Evolutionary conservation across 2,888 invertebrate species (phyloP), one percentile per base, ranked within the genome.

Genomic region (Stratiomys singularior): DNA sequence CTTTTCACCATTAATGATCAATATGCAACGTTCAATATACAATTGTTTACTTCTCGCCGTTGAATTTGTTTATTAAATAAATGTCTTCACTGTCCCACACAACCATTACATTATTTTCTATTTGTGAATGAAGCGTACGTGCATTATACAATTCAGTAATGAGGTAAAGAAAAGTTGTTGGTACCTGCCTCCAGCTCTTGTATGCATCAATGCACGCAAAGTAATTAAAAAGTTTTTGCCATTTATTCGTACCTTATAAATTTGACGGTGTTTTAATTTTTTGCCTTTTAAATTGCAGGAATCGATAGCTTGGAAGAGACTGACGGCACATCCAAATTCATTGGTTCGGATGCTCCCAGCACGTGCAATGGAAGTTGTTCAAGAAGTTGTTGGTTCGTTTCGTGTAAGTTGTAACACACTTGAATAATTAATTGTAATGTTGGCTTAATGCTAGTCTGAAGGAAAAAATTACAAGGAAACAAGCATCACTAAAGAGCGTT

Each of bases 331-430:
- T 82, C 87, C 87, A 71, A 87, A 87, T 82, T 85, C 87, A 25
- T 79, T 87, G 79, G 87, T 86, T 72, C 85, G 86, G 76, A 82
- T 84, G 77, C 81, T 87, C 79, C 87, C 87, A 1, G 86, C 86
- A 77, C 84, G 87, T 18, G 87, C 87, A 44, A 87, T 87, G 87
- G 85, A 86, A 60, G 87, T 86, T 78, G 87, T 87, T 77, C 87
- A 86, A 83, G 87, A 87, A 83, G 87, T 87, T 78, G 87, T 87
- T 71, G 83, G 87, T 74, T 85, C 86, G 78, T 82, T 87, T 76
- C 83, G 87, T 81, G 87, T 87, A 84, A 86, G 86, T 83, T 72
- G 2, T n/a, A 52, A 25, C 23, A 18, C 56, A 28, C 18, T 52
- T 52, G 52, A 52, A 52, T 52, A 52, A 52, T 52, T 52, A 52